Base-by-base conservation (phyloP, 2,113 vertebrate species). In the Tiliqua scincoides region DNA sequence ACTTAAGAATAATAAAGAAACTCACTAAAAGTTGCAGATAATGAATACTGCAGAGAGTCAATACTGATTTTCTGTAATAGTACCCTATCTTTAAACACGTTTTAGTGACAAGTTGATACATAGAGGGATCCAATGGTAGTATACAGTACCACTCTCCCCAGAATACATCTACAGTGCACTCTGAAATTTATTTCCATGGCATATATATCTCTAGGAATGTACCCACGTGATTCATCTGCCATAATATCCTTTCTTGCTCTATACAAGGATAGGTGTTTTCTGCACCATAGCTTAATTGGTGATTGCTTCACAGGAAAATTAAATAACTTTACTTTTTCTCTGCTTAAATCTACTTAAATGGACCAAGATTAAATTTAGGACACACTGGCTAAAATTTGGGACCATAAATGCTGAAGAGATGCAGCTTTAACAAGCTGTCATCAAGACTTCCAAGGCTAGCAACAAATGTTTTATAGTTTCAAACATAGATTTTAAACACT, bases 321-420 rank as follows among this genome's bases (percentile, higher is more conserved):
- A 62, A 35, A 61, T 61, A 61, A 3, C 11, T 23, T 78, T 77
- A 61, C 12, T 20, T 78, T 78, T 0, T 0, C 2, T 89, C 74
- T 74, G 43, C 1, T 0, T n/a, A n/a, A n/a, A n/a, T n/a, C 2
- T 23, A 18, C 0, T 68, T 17, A 37, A 11, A 2, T 3, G 25
- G 7, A 1, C 40, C 25, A 92, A 77, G 85, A 87, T 1, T 25
- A 25, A 63, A 21, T 21, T 63, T 23, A 25, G 23, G 62, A 35
- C 68, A 71, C 17, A 37, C 32, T 71, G 68, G 32, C 68, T 71
- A 2, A 70, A 70, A 70, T 70, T n/a, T n/a, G 12, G 2, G 11
- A 10, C 63, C 10, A 21, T 65, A 2, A 65, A 65, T 27, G 25
- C 67, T 68, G 27, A 6, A 20, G 4, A 35, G 15, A 5, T 70